Evolutionary conservation across 2,888 invertebrate genomes (phyloP).

Genomic region (Pristionchus entomophagus): DNA sequence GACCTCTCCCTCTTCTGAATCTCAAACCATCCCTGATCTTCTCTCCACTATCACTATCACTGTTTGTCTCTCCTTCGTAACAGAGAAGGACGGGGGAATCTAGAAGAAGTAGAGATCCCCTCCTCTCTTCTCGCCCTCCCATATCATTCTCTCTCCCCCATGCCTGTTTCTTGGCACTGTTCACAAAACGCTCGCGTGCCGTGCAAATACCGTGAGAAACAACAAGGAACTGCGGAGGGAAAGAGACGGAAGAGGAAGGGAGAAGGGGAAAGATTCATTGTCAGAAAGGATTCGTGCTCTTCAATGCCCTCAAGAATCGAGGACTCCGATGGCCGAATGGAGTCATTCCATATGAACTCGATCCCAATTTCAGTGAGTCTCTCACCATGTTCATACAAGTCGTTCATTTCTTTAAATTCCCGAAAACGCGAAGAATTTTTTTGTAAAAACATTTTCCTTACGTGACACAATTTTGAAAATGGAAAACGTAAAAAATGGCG

Average conservation of each 20-base stretch:
- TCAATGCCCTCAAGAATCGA: slow-evolving; percentile 73
- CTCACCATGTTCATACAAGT: too few species aligned
- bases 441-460: too few species aligned
- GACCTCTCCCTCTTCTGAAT: slow-evolving; percentile 1
- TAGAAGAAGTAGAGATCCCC: not conserved
- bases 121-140: not conserved
- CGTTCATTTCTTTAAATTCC: too few species aligned
- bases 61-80: slow-evolving; percentile 41
- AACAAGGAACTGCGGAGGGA: not conserved
- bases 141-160: not conserved
- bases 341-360: slow-evolving; percentile 72
- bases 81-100: slow-evolving; percentile 14
- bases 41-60: slow-evolving; percentile 28
- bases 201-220: slow-evolving; percentile 5
- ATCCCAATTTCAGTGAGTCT: slow-evolving; percentile 74
- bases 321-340: slow-evolving; percentile 73
- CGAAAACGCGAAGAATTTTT: too few species aligned
- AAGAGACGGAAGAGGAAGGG: not conserved
- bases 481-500: too few species aligned
- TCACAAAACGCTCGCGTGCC: not conserved
- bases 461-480: too few species aligned
- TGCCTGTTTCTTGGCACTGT: not conserved
- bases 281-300: slow-evolving; percentile 65
- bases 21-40: not conserved
- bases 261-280: slow-evolving; percentile 41